Evolutionary conservation across 2,113 vertebrate species (phyloP), one percentile per base, ranked within the genome.

Genomic region (Taurulus bubalis): DNA sequence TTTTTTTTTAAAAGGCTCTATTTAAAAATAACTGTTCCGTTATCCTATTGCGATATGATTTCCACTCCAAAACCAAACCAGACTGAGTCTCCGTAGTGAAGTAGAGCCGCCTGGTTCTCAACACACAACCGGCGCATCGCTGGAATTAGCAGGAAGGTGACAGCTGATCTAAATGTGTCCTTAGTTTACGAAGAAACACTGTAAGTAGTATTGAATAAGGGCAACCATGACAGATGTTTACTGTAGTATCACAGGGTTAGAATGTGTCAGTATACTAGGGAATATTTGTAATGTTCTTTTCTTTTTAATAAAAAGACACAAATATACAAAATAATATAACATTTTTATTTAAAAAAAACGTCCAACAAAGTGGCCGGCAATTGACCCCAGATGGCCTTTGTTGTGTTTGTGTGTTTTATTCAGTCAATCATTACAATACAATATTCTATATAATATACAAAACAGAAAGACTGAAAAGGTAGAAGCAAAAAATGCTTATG

Each of bases 131-230:
- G 30, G 30, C 30, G 30, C 30, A 32, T 32, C 30, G 30, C 89
- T 88, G 47, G 70, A 90, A 91, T 88, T 92, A 90, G 79, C 71
- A 80, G 42, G 18, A 59, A 76, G 59, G 28, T 60, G 49, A 12
- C 55, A 26, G 42, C 40, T 80, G 77, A 85, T 84, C 85, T 79
- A 68, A 87, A 65, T 67, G 81, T 83, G 77, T 32, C 59, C 63
- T 90, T 20, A 38, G n/a, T 82, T 77, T 68, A 65, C 73, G 60
- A 15, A 36, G 55, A 26, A 68, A 30, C 58, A 20, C 56, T 2
- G 14, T 22, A 10, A 1, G n/a, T 55, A 2, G 30, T 15, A 9
- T 26, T 32, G 49, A 73, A 66, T 47, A 18, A 71, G 16, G 6
- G 8, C 5, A 36, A 24, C 28, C 18, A 22, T 5, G 26, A 4